Evolutionary conservation across 92 coral and sea anemone genomes (phyloP), one percentile per base, ranked within the genome.

Genomic region (Muricea muricata): DNA sequence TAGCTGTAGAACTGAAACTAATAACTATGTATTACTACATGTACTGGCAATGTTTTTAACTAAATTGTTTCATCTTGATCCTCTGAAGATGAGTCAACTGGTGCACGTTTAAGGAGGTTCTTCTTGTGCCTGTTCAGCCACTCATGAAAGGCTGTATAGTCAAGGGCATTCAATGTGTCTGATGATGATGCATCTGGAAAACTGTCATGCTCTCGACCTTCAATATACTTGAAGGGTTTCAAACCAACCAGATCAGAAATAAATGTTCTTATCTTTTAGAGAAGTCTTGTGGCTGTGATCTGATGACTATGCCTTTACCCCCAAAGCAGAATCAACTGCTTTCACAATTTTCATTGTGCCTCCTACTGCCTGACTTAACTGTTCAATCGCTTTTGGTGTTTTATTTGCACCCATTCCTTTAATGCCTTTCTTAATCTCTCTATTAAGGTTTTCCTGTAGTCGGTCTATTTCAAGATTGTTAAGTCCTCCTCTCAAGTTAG

Each of bases 351-450:
- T 63, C 39, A 0, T 31, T 69, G 50, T 69, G 26, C 75, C 75
- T 0, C 75, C 75, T 2, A 50, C 75, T 69, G 75, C 75, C 25
- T 26, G 6, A 35, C 75, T 69, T 17, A 35, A 69, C 46, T 50
- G 18, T 69, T 69, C 75, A 0, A 69, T 69, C 35, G 75, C 40
- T 20, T 65, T 69, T 6, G 20, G 75, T 69, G 75, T 69, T 37
- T 69, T 69, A 33, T 69, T 69, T 6, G 75, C 75, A 33, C 75
- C 75, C 75, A 69, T 69, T 17, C 37, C 48, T 17, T 69, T 32
- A 14, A 33, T 67, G 1, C 56, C 46, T 67, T 67, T 67, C 46
- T 67, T 67, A 1, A 67, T 41, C 45, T 69, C 75, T 31, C 75
- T 69, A n/a, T 69, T 69, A 24, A 69, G 5, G 37, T 1, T 15